phyloP scores from a whole-genome alignment of 2,888 invertebrate genomes.

The Amphipyra berbera region DNA sequence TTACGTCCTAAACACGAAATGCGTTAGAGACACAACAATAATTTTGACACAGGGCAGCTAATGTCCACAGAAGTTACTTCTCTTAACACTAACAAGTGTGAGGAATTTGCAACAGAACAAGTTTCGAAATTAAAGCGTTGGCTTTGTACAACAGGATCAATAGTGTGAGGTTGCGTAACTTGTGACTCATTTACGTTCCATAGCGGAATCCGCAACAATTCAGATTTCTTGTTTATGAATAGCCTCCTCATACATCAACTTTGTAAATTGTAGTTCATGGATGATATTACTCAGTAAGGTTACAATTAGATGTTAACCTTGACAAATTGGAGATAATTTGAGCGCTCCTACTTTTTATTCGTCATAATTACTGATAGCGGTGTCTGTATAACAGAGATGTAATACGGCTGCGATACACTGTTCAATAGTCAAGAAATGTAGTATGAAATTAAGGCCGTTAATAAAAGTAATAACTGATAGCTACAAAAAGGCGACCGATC shows the following conservation, averaged over 20 bases:
- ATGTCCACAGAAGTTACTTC: constrained; percentile 20
- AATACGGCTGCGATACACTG: constrained; percentile 15
- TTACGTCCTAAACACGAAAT: constrained; percentile 21
- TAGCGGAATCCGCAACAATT: constrained; percentile 50
- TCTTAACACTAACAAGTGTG: constrained; percentile 40
- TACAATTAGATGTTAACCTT: constrained; percentile 53
- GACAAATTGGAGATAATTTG: constrained; percentile 53
- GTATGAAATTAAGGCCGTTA: constrained; percentile 41
- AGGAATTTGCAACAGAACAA: constrained; percentile 38
- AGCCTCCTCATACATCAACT: constrained; percentile 29
- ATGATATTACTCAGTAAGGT: constrained; percentile 48
- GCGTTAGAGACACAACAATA: constrained; percentile 36
- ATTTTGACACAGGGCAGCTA: constrained; percentile 50
- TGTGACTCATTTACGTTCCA: constrained; percentile 58
- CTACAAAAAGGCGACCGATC: constrained; percentile 33
- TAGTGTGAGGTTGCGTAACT: constrained; percentile 49
- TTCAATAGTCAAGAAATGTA: constrained; percentile 28
- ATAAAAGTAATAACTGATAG: constrained; percentile 41
- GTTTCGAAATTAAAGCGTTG: constrained; percentile 50
- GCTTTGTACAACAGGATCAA: constrained; percentile 53
- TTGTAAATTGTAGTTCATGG: constrained; percentile 40
- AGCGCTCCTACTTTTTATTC: constrained; percentile 45
- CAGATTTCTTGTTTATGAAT: constrained; percentile 49
- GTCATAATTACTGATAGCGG: constrained; percentile 44
- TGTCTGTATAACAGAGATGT: constrained; percentile 22